A percentile compares a stretch with the other conserved stretches of the same genome.
These are phyloP conservation scores for Poeciliopsis turrubarensis DNA, from an alignment of 2,113 vertebrate genomes.

Conservation along the genomic window DNA sequence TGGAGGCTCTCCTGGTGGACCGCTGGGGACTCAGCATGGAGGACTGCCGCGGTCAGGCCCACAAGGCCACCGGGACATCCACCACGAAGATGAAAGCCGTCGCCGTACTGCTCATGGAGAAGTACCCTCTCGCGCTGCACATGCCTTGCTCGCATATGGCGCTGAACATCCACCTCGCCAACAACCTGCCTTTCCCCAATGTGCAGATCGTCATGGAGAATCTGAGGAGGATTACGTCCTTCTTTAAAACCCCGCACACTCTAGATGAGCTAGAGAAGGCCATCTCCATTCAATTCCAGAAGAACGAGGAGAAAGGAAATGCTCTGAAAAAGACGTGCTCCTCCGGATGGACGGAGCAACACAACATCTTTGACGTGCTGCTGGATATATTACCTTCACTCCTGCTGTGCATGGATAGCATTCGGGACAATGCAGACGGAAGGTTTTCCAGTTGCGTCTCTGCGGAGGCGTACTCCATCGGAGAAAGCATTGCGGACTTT, in stretches of 20 bases:
- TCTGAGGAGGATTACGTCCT: constrained; percentile 82
- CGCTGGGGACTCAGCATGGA: constrained; percentile 94
- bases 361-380: constrained; percentile 86
- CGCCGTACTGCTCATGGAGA: constrained; percentile 86
- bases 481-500: constrained; percentile 86
- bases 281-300: constrained; percentile 82
- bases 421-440: constrained; percentile 75
- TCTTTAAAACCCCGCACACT: constrained; percentile 80
- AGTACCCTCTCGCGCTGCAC: constrained; percentile 87
- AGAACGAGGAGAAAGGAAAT: constrained; percentile 78
- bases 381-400: constrained; percentile 85
- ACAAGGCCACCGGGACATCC: constrained; percentile 86
- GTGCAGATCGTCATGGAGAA: constrained; percentile 86
- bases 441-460: constrained; percentile 72
- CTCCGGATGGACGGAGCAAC: constrained; percentile 84
- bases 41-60: constrained; percentile 90
- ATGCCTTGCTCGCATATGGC: constrained; percentile 87
- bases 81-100: constrained; percentile 92
- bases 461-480: constrained; percentile 79
- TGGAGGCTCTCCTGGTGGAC: constrained; percentile 85
- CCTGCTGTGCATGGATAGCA: constrained; percentile 85
- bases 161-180: constrained; percentile 90
- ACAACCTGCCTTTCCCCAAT: constrained; percentile 84
- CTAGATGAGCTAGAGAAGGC: constrained; percentile 81
- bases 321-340: constrained; percentile 80